Base-by-base conservation (phyloP, 2,113 vertebrate species). In the Eubucco bourcierii region DNA sequence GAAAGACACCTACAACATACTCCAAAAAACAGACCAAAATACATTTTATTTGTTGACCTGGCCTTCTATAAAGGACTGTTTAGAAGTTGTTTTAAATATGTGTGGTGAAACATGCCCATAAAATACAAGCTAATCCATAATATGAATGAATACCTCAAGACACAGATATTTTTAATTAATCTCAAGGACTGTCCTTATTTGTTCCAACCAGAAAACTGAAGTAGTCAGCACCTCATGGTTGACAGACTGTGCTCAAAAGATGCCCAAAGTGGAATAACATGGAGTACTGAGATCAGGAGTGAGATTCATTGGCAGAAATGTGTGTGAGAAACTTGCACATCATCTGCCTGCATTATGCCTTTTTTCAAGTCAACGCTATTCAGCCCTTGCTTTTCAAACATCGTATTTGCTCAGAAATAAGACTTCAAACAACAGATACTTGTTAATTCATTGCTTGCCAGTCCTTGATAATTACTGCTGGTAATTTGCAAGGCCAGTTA, bases 211-310 rank as follows among this genome's bases (percentile, higher is more conserved):
- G 70, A 87, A 91, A 87, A 87, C 52, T 55, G 64, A 84, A 74
- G 66, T 37, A 83, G 47, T 68, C 55, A 91, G 60, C 56, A 73
- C 74, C 80, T 70, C 39, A 53, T 65, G 65, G 46, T 58, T 90
- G 83, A 92, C 75, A 92, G 89, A 65, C 80, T 82, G 84, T 47
- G n/a, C 34, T 88, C 88, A 93, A 75, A 82, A 94, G 50, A 78
- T 84, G 82, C 56, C 70, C 82, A 94, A 65, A 84, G 44, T 66
- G 79, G 86, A 90, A 87, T 84, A 87, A 66, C 65, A 61, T 56
- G 71, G 52, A 56, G 56, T 76, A 61, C 61, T 65, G 60, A 76
- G 78, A 74, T 93, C 74, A 84, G 44, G 41, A 87, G 68, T 80
- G 78, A 90, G 74, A 80, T 73, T 60, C 68, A 68, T 60, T 94